Conservation (phyloP, 2,888 invertebrate genomes). For the Protophormia terraenovae region DNA sequence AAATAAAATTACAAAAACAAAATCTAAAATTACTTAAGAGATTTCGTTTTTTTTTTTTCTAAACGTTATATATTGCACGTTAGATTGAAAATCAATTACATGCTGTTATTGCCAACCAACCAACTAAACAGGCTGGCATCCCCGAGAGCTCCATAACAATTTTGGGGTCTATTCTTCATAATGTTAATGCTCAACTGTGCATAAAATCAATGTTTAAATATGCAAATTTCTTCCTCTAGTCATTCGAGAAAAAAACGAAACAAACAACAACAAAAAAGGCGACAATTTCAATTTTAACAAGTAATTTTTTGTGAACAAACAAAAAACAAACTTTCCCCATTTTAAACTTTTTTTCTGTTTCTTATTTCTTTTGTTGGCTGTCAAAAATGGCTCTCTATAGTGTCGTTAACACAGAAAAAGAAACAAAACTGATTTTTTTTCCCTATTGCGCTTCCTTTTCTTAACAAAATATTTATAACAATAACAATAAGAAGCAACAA, state of each 20-base stretch:
- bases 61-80: not conserved
- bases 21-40: not conserved
- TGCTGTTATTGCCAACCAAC: conserved; percentile 51
- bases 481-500: conserved; percentile 66
- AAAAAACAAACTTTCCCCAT: conserved; percentile 49
- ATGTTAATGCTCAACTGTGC: conserved; percentile 73
- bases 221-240: conserved; percentile 79
- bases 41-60: not conserved
- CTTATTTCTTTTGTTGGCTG: conserved; percentile 48
- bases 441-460: conserved; percentile 15
- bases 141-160: conserved; percentile 54
- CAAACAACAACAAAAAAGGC: conserved; percentile 73
- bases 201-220: conserved; percentile 74
- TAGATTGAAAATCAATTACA: conserved; percentile 70
- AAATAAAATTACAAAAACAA: conserved; percentile 21
- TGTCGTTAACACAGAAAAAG: conserved; percentile 75
- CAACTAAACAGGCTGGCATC: not conserved
- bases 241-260: conserved; percentile 54
- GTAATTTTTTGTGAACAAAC: conserved; percentile 15
- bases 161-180: conserved; percentile 57
- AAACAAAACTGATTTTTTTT: conserved; percentile 52
- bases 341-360: conserved; percentile 36
- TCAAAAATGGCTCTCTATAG: conserved; percentile 76
- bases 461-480: conserved; percentile 34
- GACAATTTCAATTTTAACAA: conserved; percentile 78